Base-by-base conservation (phyloP, 2,888 invertebrate species). In the Onchidella celtica region DNA sequence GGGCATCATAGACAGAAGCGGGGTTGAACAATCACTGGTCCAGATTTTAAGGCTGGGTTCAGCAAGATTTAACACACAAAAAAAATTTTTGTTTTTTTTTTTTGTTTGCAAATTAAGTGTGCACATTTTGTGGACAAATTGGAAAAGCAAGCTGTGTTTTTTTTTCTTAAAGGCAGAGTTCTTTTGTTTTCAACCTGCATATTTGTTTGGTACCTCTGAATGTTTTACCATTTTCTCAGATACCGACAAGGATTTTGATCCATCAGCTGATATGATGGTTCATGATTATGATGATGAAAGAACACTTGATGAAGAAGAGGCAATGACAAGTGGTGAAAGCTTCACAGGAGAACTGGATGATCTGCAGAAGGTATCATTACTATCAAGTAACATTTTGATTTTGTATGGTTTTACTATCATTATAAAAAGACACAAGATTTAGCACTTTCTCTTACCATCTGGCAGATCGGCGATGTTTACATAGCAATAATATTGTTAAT, bases 231-330 rank as follows among this genome's bases (percentile, higher is more conserved):
- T n/a, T n/a, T n/a, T n/a, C n/a, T n/a, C 84, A 92, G 92, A 92
- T 59, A 92, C 91, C 38, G 94, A 94, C 86, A 91, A 93, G 79
- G 95, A 95, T 90, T 98, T 98, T 95, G 98, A 98, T 94, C 98
- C 98, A 85, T 96, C 97, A 86, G 96, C 97, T 92, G 98, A 98
- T 94, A 97, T 98, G 97, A 96, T 98, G 95, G 96, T 98, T 86
- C 97, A 98, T 95, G 98, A 98, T 94, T 98, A 97, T 94, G 99
- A 99, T 94, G 98, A 99, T 94, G 99, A 99, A 93, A 95, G 97
- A 93, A 99, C 98, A 84, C 93, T 99, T 92, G 98, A 98, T 93
- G 98, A 99, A 94, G 98, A 99, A 95, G 99, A 99, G 95, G 97
- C 97, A 73, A 94, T 98, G 93, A 81, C 76, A 24, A 97, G 97